These are phyloP conservation scores for Limenitis camilla DNA, from an alignment of 2,888 invertebrate genomes.

Conservation along the genomic window DNA sequence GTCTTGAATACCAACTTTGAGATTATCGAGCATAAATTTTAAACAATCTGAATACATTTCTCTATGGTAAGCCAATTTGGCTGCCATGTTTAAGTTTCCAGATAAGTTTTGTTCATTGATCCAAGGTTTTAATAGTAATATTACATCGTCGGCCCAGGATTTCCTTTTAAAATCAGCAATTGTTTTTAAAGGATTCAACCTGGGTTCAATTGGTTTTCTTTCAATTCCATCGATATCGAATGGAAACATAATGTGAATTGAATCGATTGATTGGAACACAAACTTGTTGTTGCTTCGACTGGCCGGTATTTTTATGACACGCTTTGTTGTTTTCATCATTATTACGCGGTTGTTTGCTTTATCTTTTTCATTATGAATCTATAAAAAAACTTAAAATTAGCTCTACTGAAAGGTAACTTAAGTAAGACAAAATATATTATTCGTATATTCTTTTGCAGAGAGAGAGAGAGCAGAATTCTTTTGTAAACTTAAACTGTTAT, in stretches of 20 bases:
- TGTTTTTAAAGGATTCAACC: slow-evolving; percentile 44
- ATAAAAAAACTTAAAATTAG: slow-evolving; percentile 10
- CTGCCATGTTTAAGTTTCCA: slow-evolving; percentile 54
- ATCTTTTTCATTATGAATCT: slow-evolving; percentile 74
- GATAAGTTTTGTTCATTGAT: slow-evolving; percentile 44
- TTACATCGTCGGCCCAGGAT: slow-evolving; percentile 58
- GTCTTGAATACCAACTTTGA: slow-evolving; percentile 34
- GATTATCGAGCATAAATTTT: slow-evolving; percentile 42
- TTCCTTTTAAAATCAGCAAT: slow-evolving; percentile 54
- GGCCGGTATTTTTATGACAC: slow-evolving; percentile 80
- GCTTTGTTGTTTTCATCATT: slow-evolving; percentile 80
- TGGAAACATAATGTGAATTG: slow-evolving; percentile 59
- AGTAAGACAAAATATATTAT: no score
- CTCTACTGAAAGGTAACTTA: no score
- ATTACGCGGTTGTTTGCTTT: slow-evolving; percentile 76
- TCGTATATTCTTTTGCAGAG: no score
- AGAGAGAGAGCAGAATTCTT: no score
- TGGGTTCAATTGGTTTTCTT: slow-evolving; percentile 45
- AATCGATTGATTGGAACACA: slow-evolving; percentile 54
- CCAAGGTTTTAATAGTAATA: slow-evolving; percentile 53
- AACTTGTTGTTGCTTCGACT: slow-evolving; percentile 53
- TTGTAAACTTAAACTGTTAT: no score
- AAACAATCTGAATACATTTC: slow-evolving; percentile 52
- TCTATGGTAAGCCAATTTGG: slow-evolving; percentile 58
- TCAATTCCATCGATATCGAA: slow-evolving; percentile 48